Evolutionary conservation across 2,113 vertebrate species (phyloP), one percentile per base, ranked within the genome.

Genomic region (Laticauda colubrina): DNA sequence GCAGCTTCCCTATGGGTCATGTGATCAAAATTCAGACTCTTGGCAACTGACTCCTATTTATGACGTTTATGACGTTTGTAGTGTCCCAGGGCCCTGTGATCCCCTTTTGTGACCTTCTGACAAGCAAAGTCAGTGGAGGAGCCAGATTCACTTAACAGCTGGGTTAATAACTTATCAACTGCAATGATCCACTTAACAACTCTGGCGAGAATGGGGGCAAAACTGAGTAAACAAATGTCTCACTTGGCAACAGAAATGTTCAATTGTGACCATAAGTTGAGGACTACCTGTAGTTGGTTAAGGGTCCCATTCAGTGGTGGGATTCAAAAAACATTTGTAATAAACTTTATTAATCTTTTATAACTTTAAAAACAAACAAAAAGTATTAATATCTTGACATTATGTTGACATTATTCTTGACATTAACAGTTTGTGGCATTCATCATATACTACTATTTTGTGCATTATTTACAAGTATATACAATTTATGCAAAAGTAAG

Each of bases 51-150:
- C 29, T 64, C 12, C 5, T n/a, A 64, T n/a, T 64, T n/a, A 64
- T 14, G 61, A 64, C 12, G 1, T 2, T n/a, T 2, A 64, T 14
- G 61, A 64, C 12, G 1, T 2, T n/a, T 2, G 61, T 29, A 64
- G 26, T n/a, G 11, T n/a, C 26, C 11, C 1, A 0, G 61, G 26
- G 4, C 11, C 26, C 29, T 3, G 11, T 14, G 26, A 4, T 64
- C 61, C 3, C 26, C 61, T n/a, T 64, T 64, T 14, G 26, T 0
- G 26, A n/a, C 26, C 29, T 64, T n/a, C 26, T 69, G 61, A 69
- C 29, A n/a, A 64, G 26, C 29, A n/a, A 14, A 69, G 0, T 14
- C 61, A 14, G n/a, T 0, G 4, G 11, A 29, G 2, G 5, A n/a
- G 29, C 4, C 61, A n/a, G 26, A 64, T 64, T 29, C 26, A 29